A percentile compares a stretch with the other conserved stretches of the same genome.
These are phyloP conservation scores for Anarhynchus alexandrinus DNA, from an alignment of 2,113 vertebrate genomes.

Conservation along the genomic window DNA sequence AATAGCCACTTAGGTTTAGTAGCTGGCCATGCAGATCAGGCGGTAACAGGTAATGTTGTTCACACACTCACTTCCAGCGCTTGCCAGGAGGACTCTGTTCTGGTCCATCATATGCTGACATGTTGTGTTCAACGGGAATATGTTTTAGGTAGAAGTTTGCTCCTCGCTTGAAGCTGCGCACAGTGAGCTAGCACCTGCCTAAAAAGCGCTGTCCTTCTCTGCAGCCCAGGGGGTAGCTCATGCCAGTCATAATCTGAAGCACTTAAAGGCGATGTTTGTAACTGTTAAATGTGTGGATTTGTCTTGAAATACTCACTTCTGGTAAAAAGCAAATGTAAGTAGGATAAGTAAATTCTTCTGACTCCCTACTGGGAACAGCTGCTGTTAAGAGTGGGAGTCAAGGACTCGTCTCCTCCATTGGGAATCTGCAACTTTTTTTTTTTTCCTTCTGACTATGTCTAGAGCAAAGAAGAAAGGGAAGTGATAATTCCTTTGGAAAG, in stretches of 20 bases:
- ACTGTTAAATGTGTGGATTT: neutral
- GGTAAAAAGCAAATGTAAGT: neutral
- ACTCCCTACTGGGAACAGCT: neutral
- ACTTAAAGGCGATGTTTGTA: neutral
- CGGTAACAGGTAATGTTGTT: neutral
- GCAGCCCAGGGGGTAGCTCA: neutral
- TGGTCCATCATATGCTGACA: neutral
- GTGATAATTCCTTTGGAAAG: constrained; percentile 49
- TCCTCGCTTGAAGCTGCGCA: neutral
- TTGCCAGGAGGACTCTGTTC: neutral
- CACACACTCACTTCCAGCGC: neutral
- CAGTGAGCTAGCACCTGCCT: neutral
- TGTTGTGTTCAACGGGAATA: neutral
- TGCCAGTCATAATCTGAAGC: neutral
- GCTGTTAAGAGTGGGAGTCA: neutral
- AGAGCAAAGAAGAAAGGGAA: constrained; percentile 1
- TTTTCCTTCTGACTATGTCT: neutral
- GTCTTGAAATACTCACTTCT: neutral
- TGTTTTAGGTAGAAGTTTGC: neutral
- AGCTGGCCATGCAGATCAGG: neutral
- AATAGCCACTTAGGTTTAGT: neutral
- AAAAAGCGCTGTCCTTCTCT: neutral
- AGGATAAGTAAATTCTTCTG: neutral
- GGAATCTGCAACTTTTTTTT: neutral
- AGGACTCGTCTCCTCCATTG: neutral